Base-by-base conservation (phyloP, 37 sponge, comb jelly and placozoan genomes). In the Hormiphora californensis region DNA sequence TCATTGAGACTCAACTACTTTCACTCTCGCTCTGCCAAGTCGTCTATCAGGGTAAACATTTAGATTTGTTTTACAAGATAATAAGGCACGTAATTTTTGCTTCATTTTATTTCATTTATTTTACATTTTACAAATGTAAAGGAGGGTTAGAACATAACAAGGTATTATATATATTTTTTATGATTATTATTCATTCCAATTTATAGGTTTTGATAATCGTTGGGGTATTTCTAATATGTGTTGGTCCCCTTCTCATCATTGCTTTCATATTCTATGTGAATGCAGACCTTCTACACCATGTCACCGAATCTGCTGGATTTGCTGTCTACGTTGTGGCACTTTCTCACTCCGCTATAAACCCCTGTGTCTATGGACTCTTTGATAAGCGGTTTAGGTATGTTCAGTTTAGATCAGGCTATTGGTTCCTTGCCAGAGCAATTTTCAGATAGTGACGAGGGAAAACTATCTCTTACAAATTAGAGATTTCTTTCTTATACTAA, bases 181-280 rank as follows among this genome's bases (percentile, higher is more conserved):
- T 17, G 53, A 17, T 49, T 49, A 15, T 17, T 49, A 9, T 15
- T 17, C 53, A 49, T 15, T 49, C 28, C 23, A 57, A 2, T 28
- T 39, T 32, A 22, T 46, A 73, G 81, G 81, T 73, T 41, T 21
- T 73, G 46, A 41, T 73, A 43, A 73, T 73, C 4, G 81, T 73
- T 4, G 81, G 81, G 1, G 81, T 73, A 2, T 73, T 73, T 28
- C 81, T 73, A 2, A 28, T 73, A 22, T 73, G 81, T 73, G 35
- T 73, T 9, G 81, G 81, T 28, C 81, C 81, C 5, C 12, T 73
- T 23, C 81, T 73, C 7, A 57, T 57, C 23, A 57, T 57, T 27
- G 59, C 59, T 30, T 57, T 57, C 59, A 73, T 73, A 23, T 4
- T 73, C n/a, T 39, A 15, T 15, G 23, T 73, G 11, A 41, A 23